A percentile compares a stretch with the other conserved stretches of the same genome.
These are phyloP conservation scores for Prionailurus bengalensis DNA, from an alignment of 2,113 vertebrate species.

Conservation along the genomic window DNA sequence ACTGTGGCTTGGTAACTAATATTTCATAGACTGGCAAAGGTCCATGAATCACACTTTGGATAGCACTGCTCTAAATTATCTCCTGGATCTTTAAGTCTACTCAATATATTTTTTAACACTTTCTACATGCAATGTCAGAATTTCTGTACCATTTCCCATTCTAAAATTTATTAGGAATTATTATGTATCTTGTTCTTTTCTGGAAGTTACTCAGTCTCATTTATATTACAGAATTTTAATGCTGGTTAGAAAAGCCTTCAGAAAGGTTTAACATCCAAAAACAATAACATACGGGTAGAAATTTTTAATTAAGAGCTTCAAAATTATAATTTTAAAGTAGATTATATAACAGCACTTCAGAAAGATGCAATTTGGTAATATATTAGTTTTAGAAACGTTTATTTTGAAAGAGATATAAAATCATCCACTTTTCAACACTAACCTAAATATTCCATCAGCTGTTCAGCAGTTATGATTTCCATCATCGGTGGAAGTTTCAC, in stretches of 20 bases:
- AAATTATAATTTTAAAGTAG: slow-evolving; percentile 67
- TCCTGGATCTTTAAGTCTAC: not conserved
- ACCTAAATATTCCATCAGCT: slow-evolving; percentile 99
- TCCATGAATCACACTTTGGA: not conserved
- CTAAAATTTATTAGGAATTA: not conserved
- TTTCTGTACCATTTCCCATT: slow-evolving; percentile 25
- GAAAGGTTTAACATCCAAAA: slow-evolving; percentile 2
- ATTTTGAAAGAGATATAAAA: slow-evolving; percentile 63
- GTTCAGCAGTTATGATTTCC: slow-evolving; percentile 99
- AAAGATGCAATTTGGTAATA: slow-evolving; percentile 28
- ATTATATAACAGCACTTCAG: slow-evolving; percentile 23
- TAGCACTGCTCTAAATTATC: not conserved
- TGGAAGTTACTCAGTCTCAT: slow-evolving; percentile 9
- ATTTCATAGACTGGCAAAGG: not conserved
- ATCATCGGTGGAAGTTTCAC: slow-evolving; percentile 99
- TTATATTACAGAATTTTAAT: slow-evolving; percentile 44
- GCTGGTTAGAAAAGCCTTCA: slow-evolving; percentile 38
- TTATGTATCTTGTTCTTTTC: slow-evolving; percentile 44
- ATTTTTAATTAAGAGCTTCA: slow-evolving; percentile 52
- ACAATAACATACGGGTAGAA: slow-evolving; percentile 18
- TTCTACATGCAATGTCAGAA: slow-evolving; percentile 20
- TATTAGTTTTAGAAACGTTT: slow-evolving; percentile 65
- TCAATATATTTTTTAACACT: slow-evolving; percentile 14
- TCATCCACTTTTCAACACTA: slow-evolving; percentile 83
- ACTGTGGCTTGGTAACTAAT: not conserved